Base-by-base conservation (phyloP, 2,888 invertebrate genomes). In the Philereme vetulata region DNA sequence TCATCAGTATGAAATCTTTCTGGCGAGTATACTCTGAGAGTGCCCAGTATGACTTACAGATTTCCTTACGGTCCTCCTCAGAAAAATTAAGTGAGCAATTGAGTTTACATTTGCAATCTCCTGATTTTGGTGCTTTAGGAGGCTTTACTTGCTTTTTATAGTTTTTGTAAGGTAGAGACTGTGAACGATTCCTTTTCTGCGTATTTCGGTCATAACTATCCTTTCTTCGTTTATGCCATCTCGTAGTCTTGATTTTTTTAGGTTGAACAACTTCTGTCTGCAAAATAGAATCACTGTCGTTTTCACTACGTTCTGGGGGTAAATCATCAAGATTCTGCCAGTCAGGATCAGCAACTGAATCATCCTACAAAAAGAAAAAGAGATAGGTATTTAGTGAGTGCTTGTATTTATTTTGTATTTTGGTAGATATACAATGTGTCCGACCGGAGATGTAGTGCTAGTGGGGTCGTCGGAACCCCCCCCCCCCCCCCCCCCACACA, bases 151-250 rank as follows among this genome's bases (percentile, higher is more conserved):
- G 4, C 34, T 47, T 47, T 47, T 47, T 47, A 34, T 47, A 47
- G 33, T 47, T 47, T n/a, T 34, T 47, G 47, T 47, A 47, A 34
- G 47, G 47, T 47, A 47, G 34, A n/a, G 34, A 47, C n/a, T 47
- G 33, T 34, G 47, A 47, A 9, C 47, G 47, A n/a, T 9, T 34
- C 0, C 9, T 5, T 34, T 47, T 47, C 11, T 47, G 33, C 34
- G 33, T 34, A 47, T 47, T 47, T 47, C 47, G 33, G 32, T n/a
- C n/a, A 45, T 45, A 45, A 45, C 32, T 32, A 6, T 47, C 33
- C 34, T 34, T n/a, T 47, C 5, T 9, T 47, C 9, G 9, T 34
- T 33, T 47, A 5, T 47, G 47, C 47, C 47, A 34, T 47, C 32
- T 45, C 5, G 32, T 4, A 4, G 45, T 5, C 6, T 47, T 47